Conservation (phyloP, 2,113 vertebrate genomes). For the Sapayoa aenigma region DNA sequence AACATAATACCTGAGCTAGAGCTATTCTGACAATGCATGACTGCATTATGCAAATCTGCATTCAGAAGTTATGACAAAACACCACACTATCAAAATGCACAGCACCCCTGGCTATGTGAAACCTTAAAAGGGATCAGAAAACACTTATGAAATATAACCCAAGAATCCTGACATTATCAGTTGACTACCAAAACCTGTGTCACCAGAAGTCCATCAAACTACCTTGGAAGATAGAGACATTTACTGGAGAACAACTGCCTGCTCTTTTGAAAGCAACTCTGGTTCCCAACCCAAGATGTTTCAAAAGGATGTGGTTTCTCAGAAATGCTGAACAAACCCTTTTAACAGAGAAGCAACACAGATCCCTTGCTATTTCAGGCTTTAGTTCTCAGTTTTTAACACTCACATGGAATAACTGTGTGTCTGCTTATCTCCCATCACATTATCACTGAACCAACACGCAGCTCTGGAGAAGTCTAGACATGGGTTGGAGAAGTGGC, state of each 20-base stretch:
- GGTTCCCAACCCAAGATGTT: neutral
- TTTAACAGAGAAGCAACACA: neutral
- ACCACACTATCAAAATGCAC: neutral
- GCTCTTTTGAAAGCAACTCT: neutral
- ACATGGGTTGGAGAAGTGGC: neutral
- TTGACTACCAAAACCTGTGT: neutral
- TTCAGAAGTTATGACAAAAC: neutral
- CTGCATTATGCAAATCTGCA: neutral
- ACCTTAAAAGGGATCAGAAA: neutral
- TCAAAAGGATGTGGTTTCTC: slow-evolving; percentile 47
- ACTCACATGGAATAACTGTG: neutral
- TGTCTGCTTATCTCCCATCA: neutral
- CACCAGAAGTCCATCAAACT: neutral
- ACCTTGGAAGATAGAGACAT: neutral
- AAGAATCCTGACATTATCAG: neutral
- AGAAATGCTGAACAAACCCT: slow-evolving; percentile 24
- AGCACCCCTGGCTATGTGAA: neutral
- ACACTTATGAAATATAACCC: neutral
- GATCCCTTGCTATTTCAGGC: neutral
- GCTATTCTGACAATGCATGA: neutral
- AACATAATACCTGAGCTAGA: neutral
- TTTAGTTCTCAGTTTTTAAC: neutral
- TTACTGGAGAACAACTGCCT: neutral
- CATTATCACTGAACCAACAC: neutral
- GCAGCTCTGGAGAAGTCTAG: neutral